Conservation (phyloP, 2,888 invertebrate species). For the Embidobia sp. region DNA sequence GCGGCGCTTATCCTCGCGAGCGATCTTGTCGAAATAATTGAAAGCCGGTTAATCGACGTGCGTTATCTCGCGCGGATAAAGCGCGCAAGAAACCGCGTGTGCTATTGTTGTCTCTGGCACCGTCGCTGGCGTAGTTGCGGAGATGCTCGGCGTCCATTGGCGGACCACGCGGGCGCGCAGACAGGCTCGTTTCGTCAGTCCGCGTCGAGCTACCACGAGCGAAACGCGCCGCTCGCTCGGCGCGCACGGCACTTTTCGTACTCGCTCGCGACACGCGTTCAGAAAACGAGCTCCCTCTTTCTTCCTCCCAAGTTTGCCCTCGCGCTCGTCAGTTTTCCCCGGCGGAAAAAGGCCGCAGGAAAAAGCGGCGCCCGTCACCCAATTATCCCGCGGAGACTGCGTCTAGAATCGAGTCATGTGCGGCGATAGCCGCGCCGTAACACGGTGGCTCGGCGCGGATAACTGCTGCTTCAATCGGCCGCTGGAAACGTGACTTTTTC, state of each 20-base stretch:
- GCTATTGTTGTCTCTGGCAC: conserved; percentile 58
- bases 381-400: no score
- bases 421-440: conserved; percentile 12
- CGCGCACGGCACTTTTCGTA: conserved; percentile 25
- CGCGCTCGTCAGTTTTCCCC: no score
- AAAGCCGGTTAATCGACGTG: conserved; percentile 21
- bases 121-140: conserved; percentile 54
- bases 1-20: background rate
- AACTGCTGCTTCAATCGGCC: conserved; percentile 31
- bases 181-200: conserved; percentile 57
- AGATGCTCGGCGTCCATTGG: conserved; percentile 58
- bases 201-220: conserved; percentile 57
- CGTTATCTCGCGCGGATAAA: conserved; percentile 24
- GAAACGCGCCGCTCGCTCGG: conserved; percentile 50
- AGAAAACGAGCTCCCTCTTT: no score
- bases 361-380: no score
- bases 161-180: conserved; percentile 59
- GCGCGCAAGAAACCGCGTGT: conserved; percentile 44
- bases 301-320: no score
- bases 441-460: conserved; percentile 15
- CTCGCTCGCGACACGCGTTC: background rate
- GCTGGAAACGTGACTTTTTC: conserved; percentile 37
- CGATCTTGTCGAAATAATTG: conserved; percentile 19
- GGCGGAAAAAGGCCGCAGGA: no score
- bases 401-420: conserved; percentile 40